phyloP scores from a whole-genome alignment of 2,797 vertebrate species.

The Ceryle rudis region DNA sequence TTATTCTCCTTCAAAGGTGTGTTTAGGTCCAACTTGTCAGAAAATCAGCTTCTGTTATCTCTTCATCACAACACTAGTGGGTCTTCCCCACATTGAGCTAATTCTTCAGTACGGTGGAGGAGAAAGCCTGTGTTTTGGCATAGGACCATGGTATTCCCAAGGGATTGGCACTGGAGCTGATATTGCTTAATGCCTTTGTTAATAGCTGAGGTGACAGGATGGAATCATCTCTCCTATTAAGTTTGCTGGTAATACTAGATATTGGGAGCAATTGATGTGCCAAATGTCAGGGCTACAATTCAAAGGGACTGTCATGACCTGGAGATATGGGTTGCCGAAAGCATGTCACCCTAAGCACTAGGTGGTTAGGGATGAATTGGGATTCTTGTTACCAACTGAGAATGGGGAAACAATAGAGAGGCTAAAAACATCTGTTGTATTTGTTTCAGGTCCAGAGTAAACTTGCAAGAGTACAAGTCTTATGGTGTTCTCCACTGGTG shows the following conservation, averaged over 20 bases:
- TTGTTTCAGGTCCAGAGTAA: constrained; percentile 12
- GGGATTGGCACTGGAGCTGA: not conserved
- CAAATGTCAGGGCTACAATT: not conserved
- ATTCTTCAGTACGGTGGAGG: not conserved
- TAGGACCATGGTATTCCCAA: not conserved
- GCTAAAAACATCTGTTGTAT: not conserved
- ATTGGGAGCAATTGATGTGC: not conserved
- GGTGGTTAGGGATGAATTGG: not conserved
- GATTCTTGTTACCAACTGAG: not conserved
- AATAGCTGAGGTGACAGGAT: not conserved
- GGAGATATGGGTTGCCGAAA: not conserved
- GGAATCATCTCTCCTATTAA: not conserved
- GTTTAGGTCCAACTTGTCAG: not conserved
- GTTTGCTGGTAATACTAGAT: not conserved
- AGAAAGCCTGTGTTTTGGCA: not conserved
- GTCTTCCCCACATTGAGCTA: not conserved
- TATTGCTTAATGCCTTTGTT: not conserved
- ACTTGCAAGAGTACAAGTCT: not conserved
- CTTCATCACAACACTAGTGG: not conserved
- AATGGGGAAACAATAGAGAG: not conserved
- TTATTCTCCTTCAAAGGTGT: not conserved
- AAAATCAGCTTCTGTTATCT: not conserved
- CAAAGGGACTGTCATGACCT: not conserved
- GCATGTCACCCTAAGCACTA: not conserved
- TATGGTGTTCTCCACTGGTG: not conserved